Evolutionary conservation across 2,888 invertebrate species (phyloP), one percentile per base, ranked within the genome.

Genomic region (Philereme transversata): DNA sequence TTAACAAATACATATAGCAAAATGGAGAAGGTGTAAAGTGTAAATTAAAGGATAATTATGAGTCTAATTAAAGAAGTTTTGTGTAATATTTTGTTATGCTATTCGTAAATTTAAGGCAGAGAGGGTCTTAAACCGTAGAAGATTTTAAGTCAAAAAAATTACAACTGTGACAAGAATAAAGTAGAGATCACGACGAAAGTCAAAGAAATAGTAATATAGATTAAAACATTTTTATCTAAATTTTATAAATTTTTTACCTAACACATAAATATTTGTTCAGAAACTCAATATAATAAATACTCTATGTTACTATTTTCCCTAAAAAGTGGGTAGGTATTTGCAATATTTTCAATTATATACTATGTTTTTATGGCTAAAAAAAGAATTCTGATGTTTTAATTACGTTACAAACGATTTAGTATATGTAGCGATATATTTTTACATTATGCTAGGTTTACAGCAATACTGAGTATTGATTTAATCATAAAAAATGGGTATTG

Each of bases 121-220:
- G 5, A 33, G 46, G 5, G 5, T 5, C 40, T 8, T 8, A 40
- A 6, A 40, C 6, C 6, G 36, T 36, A 36, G 1, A 22, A 22
- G 1, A 22, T 22, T 22, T 22, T 22, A 22, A 33, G 1, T 45
- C 4, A 11, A 45, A 45, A 43, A 50, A 50, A 61, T 46, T 36
- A 53, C 57, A 35, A 58, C 47, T 43, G 54, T 51, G 62, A 62
- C 54, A 62, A 47, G 62, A 58, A 58, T 58, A 58, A 57, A 61
- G 51, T 55, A 56, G 55, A 62, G 62, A 62, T 62, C 62, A 55
- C 11, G 49, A 54, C 45, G 35, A 58, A 56, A 58, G 51, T 51
- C 51, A 45, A 49, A 57, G 44, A 49, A 57, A 36, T 54, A 36
- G n/a, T 46, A 46, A 54, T 35, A 55, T 49, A 55, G 44, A 54